Conservation (phyloP, 2,113 vertebrate species). For the Erpornis zantholeuca region DNA sequence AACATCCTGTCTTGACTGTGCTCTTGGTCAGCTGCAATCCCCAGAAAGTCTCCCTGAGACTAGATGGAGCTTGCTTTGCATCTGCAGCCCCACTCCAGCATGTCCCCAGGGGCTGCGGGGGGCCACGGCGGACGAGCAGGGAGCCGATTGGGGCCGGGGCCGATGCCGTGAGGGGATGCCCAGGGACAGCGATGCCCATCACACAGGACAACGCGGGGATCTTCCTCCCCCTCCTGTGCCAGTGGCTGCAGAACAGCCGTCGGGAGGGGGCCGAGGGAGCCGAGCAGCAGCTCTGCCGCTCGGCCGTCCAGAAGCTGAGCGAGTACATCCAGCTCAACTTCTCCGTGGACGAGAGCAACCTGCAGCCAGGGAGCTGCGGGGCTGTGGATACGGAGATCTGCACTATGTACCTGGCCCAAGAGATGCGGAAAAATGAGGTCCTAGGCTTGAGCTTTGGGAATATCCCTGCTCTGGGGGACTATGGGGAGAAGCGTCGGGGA, state of each 20-base stretch:
- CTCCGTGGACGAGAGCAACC: constrained; percentile 69
- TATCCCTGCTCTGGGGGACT: constrained; percentile 93
- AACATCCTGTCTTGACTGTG: background rate
- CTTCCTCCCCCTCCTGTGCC: constrained; percentile 87
- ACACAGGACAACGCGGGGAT: constrained; percentile 90
- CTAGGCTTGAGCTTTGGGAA: constrained; percentile 94
- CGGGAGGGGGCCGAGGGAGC: constrained; percentile 64
- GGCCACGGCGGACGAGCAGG: background rate
- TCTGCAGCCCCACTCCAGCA: background rate
- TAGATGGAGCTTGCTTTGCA: background rate
- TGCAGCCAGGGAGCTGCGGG: constrained; percentile 37
- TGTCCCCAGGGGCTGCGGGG: background rate
- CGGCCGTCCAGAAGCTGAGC: constrained; percentile 87
- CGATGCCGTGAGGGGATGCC: constrained; percentile 70
- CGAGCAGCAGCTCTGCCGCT: constrained; percentile 77
- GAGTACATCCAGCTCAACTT: constrained; percentile 96
- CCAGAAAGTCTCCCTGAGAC: background rate
- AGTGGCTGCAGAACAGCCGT: constrained; percentile 79
- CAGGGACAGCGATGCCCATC: constrained; percentile 85
- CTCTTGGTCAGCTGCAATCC: background rate
- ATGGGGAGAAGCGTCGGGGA: constrained; percentile 83
- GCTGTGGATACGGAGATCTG: constrained; percentile 83
- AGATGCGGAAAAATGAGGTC: constrained; percentile 71
- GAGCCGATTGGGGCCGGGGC: background rate
- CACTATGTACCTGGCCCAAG: constrained; percentile 82